phyloP scores from a whole-genome alignment of 2,113 vertebrate genomes.

The Alexandromys fortis region DNA sequence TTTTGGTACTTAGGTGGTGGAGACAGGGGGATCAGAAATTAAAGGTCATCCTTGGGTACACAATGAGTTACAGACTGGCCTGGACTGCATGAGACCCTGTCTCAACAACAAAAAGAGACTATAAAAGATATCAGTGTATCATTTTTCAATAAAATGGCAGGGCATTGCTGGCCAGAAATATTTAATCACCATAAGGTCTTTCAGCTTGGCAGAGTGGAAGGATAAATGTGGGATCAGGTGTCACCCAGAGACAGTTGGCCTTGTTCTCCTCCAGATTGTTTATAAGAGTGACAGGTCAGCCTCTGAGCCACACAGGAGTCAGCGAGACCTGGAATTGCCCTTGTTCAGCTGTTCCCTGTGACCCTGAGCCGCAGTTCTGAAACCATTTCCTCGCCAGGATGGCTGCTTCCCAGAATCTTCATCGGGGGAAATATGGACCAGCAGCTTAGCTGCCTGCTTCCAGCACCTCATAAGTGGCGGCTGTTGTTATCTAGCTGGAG shows the following conservation, averaged over 20 bases:
- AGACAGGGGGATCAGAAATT: neutral
- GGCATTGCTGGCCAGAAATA: conserved; percentile 65
- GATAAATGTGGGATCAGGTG: conserved; percentile 46
- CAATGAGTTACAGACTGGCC: neutral
- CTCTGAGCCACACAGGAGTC: conserved; percentile 18
- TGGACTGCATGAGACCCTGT: neutral
- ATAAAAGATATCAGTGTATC: conserved; percentile 60
- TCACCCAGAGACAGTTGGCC: conserved; percentile 26
- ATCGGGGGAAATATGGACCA: neutral
- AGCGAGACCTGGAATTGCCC: conserved; percentile 1
- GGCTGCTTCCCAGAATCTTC: conserved; percentile 39
- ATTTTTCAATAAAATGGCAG: conserved; percentile 61
- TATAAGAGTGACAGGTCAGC: conserved; percentile 6
- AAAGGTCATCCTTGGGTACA: neutral
- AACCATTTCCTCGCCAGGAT: neutral
- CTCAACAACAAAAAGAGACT: neutral
- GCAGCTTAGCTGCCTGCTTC: neutral
- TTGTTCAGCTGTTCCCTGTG: neutral
- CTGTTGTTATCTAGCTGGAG: neutral
- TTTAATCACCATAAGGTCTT: conserved; percentile 61
- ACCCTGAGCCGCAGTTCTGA: conserved; percentile 1
- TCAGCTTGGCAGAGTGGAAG: conserved; percentile 58
- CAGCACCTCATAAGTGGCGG: neutral
- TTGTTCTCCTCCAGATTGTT: conserved; percentile 48
- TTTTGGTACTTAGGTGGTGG: neutral